These are phyloP conservation scores for Alcedo atthis DNA, from an alignment of 2,797 vertebrate genomes.

Conservation along the genomic window DNA sequence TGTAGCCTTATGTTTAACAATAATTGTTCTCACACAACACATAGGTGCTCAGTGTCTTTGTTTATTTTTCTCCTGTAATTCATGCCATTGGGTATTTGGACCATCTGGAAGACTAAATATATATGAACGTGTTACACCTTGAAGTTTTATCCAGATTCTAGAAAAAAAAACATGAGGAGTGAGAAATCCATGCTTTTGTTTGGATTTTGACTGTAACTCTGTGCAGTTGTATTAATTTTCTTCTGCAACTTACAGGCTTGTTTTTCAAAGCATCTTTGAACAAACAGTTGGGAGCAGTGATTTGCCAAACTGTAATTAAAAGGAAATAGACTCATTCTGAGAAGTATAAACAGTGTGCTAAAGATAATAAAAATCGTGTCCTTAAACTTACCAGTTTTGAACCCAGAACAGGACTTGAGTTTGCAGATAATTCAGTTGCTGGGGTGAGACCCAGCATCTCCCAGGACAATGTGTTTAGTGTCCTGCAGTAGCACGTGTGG, in stretches of 20 bases:
- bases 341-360: slow-evolving; percentile 45
- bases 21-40: neutral
- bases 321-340: slow-evolving; percentile 45
- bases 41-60: neutral
- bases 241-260: slow-evolving; percentile 16
- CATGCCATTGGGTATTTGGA: neutral
- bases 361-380: slow-evolving; percentile 39
- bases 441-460: slow-evolving; percentile 2
- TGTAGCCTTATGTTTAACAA: neutral
- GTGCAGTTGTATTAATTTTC: neutral
- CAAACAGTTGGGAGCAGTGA: slow-evolving; percentile 48
- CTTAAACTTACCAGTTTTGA: slow-evolving; percentile 15
- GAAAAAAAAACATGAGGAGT: neutral
- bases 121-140: neutral
- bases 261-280: slow-evolving; percentile 45
- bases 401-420: neutral
- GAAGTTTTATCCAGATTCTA: neutral
- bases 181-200: neutral
- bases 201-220: neutral
- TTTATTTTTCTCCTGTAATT: neutral
- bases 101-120: neutral
- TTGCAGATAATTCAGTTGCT: neutral
- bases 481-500: neutral
- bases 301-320: slow-evolving; percentile 68
- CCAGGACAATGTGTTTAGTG: neutral